Conservation (phyloP, 2,797 vertebrate genomes). For the Rhinoraja longicauda region DNA sequence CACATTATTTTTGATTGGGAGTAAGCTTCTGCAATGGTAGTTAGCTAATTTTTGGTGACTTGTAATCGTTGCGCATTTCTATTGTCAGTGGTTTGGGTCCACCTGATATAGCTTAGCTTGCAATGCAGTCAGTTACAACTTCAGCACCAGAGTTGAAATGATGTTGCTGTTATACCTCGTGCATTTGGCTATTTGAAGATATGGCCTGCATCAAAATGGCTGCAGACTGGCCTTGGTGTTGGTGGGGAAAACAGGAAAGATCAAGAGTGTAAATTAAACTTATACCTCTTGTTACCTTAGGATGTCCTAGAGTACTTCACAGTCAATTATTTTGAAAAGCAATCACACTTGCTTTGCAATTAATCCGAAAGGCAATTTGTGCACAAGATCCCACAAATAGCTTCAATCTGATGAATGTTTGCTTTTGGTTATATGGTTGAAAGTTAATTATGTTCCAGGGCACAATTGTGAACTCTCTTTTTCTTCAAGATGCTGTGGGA, state of each 20-base stretch:
- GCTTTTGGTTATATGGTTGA: not conserved
- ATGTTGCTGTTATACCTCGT: not conserved
- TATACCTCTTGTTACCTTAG: too few species aligned
- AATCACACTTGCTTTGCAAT: not conserved
- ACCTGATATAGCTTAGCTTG: not conserved
- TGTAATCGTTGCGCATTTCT: not conserved
- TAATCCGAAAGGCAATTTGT: not conserved
- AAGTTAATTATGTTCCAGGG: too few species aligned
- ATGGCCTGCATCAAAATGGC: not conserved
- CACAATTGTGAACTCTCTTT: not conserved
- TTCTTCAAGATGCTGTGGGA: not conserved
- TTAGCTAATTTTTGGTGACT: not conserved
- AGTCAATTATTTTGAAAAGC: not conserved
- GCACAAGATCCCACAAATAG: not conserved
- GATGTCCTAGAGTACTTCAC: not conserved
- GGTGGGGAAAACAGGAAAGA: not conserved
- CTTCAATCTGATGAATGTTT: not conserved
- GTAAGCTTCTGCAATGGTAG: not conserved
- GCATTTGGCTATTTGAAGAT: not conserved
- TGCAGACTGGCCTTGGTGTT: not conserved
- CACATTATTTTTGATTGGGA: not conserved
- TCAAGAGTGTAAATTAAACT: not conserved
- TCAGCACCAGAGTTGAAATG: not conserved
- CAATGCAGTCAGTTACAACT: not conserved
- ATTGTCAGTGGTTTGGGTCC: not conserved